Conservation (phyloP, 2,113 vertebrate species). For the Boulengeromyrus knoepffleri region DNA sequence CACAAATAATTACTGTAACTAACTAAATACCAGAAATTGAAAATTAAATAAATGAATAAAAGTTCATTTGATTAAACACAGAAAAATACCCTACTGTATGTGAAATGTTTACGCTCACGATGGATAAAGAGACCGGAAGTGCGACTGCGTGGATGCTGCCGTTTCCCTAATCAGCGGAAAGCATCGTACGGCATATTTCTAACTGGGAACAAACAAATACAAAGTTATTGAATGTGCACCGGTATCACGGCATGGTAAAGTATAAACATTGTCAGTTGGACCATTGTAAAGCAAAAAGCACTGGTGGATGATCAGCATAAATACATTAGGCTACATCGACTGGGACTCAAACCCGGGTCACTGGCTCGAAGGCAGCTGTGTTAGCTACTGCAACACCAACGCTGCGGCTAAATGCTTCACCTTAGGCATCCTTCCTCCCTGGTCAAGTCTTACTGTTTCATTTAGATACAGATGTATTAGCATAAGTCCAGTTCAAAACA, state of each 20-base stretch:
- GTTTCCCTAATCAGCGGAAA: not conserved
- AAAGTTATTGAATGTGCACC: not conserved
- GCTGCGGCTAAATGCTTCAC: not conserved
- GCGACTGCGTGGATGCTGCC: not conserved
- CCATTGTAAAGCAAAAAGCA: not conserved
- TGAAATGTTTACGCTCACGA: not conserved
- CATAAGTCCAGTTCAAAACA: not conserved
- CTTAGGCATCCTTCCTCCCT: not conserved
- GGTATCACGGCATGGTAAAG: not conserved
- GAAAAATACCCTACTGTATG: not conserved
- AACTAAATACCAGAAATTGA: not conserved
- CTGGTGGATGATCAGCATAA: not conserved
- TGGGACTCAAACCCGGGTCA: not conserved
- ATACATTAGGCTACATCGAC: not conserved
- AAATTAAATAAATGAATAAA: not conserved
- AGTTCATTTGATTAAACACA: not conserved
- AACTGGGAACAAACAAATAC: not conserved
- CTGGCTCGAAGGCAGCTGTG: not conserved
- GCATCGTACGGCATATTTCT: not conserved
- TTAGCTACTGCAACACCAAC: not conserved
- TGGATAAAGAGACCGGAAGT: not conserved
- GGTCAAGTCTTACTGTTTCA: not conserved
- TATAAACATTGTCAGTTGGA: not conserved
- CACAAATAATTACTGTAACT: not conserved
- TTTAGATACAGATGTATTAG: not conserved